Evolutionary conservation across 2,888 invertebrate genomes (phyloP), one percentile per base, ranked within the genome.

Genomic region (Tiliacea aurago): DNA sequence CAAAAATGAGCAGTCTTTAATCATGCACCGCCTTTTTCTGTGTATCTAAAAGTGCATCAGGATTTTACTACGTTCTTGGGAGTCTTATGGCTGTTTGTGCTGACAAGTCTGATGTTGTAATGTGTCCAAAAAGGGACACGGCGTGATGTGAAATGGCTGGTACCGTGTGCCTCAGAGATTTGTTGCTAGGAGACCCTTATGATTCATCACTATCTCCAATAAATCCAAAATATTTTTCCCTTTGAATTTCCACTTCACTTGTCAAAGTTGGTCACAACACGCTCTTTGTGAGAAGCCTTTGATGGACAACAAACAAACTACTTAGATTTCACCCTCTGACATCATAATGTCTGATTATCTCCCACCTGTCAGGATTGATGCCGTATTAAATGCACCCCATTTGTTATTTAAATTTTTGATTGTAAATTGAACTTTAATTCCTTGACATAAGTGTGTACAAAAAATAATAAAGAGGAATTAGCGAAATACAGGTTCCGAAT

Each of bases 341-440:
- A 89, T 91, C 86, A 87, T 88, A 86, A 81, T 80, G 93, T 91
- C 92, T 91, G 93, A 95, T 95, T 92, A 94, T 93, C 91, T 91
- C 87, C 87, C 91, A 95, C 95, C 95, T 95, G 95, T 93, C 92
- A 90, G 89, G 88, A 90, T 86, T 88, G 92, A 92, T 89, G 86
- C 86, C 85, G 81, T 90, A 92, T 93, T 91, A 90, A 90, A 89
- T 84, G 62, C 83, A 84, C 87, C 90, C 80, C 84, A 86, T 88
- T 84, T 76, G 61, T 80, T 53, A 66, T 59, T 47, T 1, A 55
- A 7, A 11, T 45, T 73, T 73, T 70, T 58, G 0, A n/a, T 53
- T 11, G 11, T 11, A 80, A 75, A 55, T 58, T 66, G 47, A 33
- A 70, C 84, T 78, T 72, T 85, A 79, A 68, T 70, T 20, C 73